Conservation (phyloP, 2,113 vertebrate species). For the Antennarius striatus region DNA sequence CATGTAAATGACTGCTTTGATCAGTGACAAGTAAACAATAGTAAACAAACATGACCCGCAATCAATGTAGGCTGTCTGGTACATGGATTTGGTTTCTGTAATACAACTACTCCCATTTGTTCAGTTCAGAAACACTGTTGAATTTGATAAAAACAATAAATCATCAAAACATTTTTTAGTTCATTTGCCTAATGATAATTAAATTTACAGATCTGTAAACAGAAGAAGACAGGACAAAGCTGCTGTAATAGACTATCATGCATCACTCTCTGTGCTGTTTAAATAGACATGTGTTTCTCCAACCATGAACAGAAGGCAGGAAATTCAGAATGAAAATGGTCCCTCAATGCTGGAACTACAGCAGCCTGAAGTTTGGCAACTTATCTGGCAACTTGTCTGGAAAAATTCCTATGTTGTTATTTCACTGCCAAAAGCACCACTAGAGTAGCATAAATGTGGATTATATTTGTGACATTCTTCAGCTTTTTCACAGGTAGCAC, state of each 20-base stretch:
- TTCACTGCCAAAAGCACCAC: constrained; percentile 24
- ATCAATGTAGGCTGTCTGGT: no score
- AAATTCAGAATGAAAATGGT: constrained; percentile 14
- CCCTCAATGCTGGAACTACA: constrained; percentile 15
- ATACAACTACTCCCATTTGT: no score
- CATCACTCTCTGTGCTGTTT: no score
- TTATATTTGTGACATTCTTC: constrained; percentile 27
- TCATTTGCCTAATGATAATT: not conserved
- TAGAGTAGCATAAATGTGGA: constrained; percentile 10
- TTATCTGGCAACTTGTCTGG: constrained; percentile 33
- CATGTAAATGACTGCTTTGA: no score
- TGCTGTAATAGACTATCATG: not conserved
- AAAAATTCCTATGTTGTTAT: constrained; percentile 46
- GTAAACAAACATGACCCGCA: no score
- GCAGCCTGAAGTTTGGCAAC: constrained; percentile 10
- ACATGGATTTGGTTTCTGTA: no score
- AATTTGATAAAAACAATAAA: not conserved
- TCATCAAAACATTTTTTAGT: not conserved
- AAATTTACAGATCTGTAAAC: not conserved
- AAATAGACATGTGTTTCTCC: not conserved
- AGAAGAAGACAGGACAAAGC: not conserved
- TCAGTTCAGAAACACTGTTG: no score
- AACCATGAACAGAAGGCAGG: not conserved
- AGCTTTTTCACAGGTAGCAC: not conserved
- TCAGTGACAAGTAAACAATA: no score